Evolutionary conservation across 2,888 invertebrate species (phyloP).

Genomic region (Drosophila picticornis): DNA sequence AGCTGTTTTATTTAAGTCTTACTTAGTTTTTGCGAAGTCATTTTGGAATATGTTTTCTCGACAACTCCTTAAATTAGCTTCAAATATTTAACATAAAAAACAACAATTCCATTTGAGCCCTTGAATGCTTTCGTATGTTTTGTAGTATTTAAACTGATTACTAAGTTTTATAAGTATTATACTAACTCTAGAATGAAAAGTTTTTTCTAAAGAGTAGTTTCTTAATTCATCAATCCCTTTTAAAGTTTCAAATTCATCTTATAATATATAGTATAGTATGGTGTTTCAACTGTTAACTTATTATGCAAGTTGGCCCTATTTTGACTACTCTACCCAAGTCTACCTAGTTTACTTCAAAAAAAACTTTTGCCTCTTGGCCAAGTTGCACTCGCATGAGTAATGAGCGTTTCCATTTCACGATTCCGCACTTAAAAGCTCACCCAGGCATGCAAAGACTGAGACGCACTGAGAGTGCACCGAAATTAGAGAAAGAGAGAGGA

Average conservation of each 20-base stretch:
- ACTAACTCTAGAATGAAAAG: background rate
- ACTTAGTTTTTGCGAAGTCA: background rate
- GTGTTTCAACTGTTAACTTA: slow-evolving; percentile 14
- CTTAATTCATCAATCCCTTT: background rate
- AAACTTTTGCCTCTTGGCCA: slow-evolving; percentile 51
- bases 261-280: slow-evolving; percentile 4
- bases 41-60: background rate
- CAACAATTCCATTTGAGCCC: background rate
- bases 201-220: background rate
- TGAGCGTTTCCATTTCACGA: slow-evolving; percentile 64
- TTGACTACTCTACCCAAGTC: slow-evolving; percentile 19
- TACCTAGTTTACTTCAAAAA: slow-evolving; percentile 40
- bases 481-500: background rate
- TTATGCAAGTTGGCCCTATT: slow-evolving; percentile 11
- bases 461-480: slow-evolving; percentile 2
- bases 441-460: slow-evolving; percentile 36
- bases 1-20: background rate
- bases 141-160: background rate
- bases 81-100: background rate
- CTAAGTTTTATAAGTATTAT: background rate
- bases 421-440: slow-evolving; percentile 58
- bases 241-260: background rate
- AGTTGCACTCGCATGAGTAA: slow-evolving; percentile 61
- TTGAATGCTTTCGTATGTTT: background rate
- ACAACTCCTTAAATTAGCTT: background rate